Conservation (phyloP, 2,888 invertebrate species). For the Drosophila suboccidentalis region DNA sequence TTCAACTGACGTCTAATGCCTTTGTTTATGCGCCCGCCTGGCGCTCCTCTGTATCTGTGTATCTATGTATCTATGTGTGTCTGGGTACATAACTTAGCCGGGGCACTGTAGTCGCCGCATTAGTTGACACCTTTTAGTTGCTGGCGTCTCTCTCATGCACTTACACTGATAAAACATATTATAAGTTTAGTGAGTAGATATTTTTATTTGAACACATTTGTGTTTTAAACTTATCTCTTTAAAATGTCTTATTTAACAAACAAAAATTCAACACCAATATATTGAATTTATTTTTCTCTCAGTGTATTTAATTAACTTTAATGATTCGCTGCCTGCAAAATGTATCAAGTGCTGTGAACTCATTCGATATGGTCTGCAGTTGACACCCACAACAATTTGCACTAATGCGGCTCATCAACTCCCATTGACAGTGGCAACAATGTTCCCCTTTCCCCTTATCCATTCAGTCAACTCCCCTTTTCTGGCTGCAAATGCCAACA, state of each 20-base stretch:
- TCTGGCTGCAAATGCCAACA: constrained; percentile 46
- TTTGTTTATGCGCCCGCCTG: constrained; percentile 63
- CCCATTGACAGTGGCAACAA: constrained; percentile 49
- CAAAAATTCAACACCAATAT: background rate
- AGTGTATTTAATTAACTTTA: constrained; percentile 65
- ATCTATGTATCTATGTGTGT: background rate
- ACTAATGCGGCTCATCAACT: constrained; percentile 74
- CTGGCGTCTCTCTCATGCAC: constrained; percentile 21
- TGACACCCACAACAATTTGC: constrained; percentile 77
- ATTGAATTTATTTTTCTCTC: background rate
- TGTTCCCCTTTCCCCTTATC: background rate
- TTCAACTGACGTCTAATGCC: constrained; percentile 72
- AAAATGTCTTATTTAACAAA: background rate
- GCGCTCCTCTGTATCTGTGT: constrained; percentile 8
- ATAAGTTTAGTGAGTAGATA: background rate
- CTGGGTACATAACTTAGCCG: constrained; percentile 48
- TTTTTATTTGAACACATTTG: too few relatives aligned
- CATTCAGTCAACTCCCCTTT: background rate
- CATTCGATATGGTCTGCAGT: constrained; percentile 41
- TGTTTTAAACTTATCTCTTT: too few relatives aligned
- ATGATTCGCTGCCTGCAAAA: constrained; percentile 50
- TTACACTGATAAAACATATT: background rate
- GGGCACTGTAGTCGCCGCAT: constrained; percentile 17
- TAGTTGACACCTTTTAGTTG: constrained; percentile 39
- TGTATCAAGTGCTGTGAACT: constrained; percentile 62